Base-by-base conservation (phyloP, 2,797 vertebrate species). In the Chelonia mydas region DNA sequence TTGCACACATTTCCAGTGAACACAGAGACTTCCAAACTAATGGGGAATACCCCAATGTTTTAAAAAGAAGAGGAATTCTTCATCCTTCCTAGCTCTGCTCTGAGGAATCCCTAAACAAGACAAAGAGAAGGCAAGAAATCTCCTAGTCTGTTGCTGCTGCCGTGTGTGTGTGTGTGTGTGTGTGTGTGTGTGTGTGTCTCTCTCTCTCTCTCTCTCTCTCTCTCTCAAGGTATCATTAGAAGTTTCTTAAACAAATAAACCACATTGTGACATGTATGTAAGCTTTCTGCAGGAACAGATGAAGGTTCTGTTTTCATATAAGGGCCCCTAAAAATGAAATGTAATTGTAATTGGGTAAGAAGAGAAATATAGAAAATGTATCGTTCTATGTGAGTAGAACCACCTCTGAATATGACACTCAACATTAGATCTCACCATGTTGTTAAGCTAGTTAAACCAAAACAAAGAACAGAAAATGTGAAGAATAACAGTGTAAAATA, bases 1-100 rank as follows among this genome's bases (percentile, higher is more conserved):
- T 95, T 96, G 89, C 94, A 15, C 79, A 94, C 76, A 81, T 92
- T 97, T 96, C 81, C 91, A 97, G 90, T 74, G 96, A 96, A 93
- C 57, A 72, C 2, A 94, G 79, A 94, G 83, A 96, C 91, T 90
- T 97, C 95, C 97, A 97, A 97, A 96, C 94, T 97, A 97, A 97
- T 97, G 84, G 90, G 91, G 96, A 97, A 96, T 95, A 97, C 93
- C 95, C 93, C 54, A 0, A 86, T 57, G 77, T 92, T 59, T 57
- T 11, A 11, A 93, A 92, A 1, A 84, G 59, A 95, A 92, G 95
- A 95, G 90, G 87, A 96, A 94, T 11, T 5, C 74, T 45, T 68
- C 28, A 93, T 83, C 65, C 88, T 96, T 96, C 90, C 86, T 90
- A 95, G 89, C 45, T 28, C 86, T 91, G 83, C 1, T 0, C 74